A percentile compares a stretch with the other conserved stretches of the same genome.
phyloP scores from a whole-genome alignment of 2,888 invertebrate genomes.

The Sabellastarte sp. region DNA sequence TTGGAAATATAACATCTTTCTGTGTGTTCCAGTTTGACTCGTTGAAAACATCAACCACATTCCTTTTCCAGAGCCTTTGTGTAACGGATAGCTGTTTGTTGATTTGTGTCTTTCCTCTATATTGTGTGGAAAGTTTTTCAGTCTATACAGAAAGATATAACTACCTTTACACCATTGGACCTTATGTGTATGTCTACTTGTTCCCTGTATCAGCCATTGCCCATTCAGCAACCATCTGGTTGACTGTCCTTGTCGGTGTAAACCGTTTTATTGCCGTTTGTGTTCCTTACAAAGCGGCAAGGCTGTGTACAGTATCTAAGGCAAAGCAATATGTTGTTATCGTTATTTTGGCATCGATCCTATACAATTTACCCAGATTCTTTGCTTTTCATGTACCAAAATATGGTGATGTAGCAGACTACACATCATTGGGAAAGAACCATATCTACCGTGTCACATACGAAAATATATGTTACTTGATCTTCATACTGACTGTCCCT shows the following conservation, averaged over 20 bases:
- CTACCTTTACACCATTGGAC: constrained; percentile 7
- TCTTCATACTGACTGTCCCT: constrained; percentile 30
- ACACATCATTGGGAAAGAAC: neutral
- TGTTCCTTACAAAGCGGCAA: constrained; percentile 28
- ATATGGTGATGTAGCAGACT: neutral
- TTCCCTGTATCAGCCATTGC: constrained; percentile 24
- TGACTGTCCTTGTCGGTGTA: constrained; percentile 26
- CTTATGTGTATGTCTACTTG: constrained; percentile 23
- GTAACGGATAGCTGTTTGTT: constrained; percentile 28
- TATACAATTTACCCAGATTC: constrained; percentile 30
- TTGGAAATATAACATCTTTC: constrained; percentile 29
- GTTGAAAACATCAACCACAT: constrained; percentile 31
- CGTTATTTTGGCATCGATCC: constrained; percentile 19
- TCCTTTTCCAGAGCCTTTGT: constrained; percentile 30
- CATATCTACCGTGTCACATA: constrained; percentile 3
- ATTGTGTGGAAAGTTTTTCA: constrained; percentile 20
- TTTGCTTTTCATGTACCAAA: no score
- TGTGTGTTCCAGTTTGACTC: constrained; percentile 30
- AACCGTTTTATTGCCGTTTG: constrained; percentile 33
- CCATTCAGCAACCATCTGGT: constrained; percentile 31
- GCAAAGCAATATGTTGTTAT: constrained; percentile 23
- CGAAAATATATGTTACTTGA: constrained; percentile 27
- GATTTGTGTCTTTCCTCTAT: constrained; percentile 26
- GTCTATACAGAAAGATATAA: constrained; percentile 15
- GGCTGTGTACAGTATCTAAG: constrained; percentile 27